Conservation (phyloP, 2,113 vertebrate species). For the Ellobius talpinus region DNA sequence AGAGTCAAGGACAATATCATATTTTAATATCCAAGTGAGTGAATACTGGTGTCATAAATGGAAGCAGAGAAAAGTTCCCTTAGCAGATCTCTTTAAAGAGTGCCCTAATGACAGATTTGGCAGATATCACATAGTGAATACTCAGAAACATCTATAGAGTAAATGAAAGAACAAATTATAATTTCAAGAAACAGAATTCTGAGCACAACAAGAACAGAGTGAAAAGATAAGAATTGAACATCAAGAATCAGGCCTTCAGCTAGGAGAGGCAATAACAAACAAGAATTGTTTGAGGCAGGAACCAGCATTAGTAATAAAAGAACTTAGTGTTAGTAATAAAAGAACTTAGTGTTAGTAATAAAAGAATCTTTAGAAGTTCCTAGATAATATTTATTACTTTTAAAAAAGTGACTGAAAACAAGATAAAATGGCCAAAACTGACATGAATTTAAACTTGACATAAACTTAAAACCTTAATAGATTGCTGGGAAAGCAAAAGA, state of each 20-base stretch:
- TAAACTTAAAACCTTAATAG: not conserved
- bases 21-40: not conserved
- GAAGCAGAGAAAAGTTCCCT: not conserved
- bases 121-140: not conserved
- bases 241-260: not conserved
- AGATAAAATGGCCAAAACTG: not conserved
- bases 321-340: too few species aligned
- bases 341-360: too few species aligned
- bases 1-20: not conserved
- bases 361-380: not conserved
- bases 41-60: not conserved
- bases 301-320: not conserved
- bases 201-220: not conserved
- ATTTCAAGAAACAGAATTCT: not conserved
- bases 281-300: too few species aligned
- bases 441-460: not conserved
- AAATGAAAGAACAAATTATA: not conserved
- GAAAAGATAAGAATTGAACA: not conserved
- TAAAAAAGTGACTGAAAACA: conserved; percentile 9
- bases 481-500: not conserved
- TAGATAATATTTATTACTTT: not conserved
- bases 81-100: not conserved
- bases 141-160: not conserved
- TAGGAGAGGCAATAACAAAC: not conserved
- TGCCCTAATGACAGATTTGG: not conserved